Evolutionary conservation across 2,888 invertebrate species (phyloP), one percentile per base, ranked within the genome.

Genomic region (Apamea crenata): DNA sequence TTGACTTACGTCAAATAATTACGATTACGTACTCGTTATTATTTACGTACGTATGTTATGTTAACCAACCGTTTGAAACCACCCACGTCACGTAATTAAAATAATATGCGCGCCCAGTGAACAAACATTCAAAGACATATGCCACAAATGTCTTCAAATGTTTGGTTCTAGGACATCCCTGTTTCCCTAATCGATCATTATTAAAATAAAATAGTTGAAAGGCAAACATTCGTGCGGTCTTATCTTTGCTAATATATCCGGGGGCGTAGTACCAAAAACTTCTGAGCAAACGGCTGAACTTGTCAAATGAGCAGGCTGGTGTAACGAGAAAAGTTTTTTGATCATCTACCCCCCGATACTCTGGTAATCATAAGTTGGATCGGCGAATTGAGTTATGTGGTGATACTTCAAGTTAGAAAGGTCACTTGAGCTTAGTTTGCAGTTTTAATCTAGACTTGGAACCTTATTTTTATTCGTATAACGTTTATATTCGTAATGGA

Each of bases 261-360:
- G 75, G 74, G 78, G 88, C 89, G 77, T 87, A 80, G 81, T 84
- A 88, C 90, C 88, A 88, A 90, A 91, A 91, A 91, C 89, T 92
- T 90, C 78, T 77, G 67, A 80, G 61, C 85, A 87, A 89, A 90
- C 90, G 91, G 91, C 92, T 92, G 87, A 92, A 94, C 90, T 93
- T 94, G 94, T 94, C 94, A 94, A 94, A 94, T 94, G 94, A 94
- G 93, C 92, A 92, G 91, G 91, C 83, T 83, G 50, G 63, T 78
- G 91, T 95, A 95, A 95, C 94, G 95, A 95, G 95, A 95, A 95
- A 95, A 95, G 88, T 95, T 95, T 94, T 93, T 93, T 95, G 94
- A 95, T 95, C 94, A 94, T 88, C 88, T 89, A 81, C 91, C 90
- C 87, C 87, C 88, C 90, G 87, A 89, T 90, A 89, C 89, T 85